phyloP scores from a whole-genome alignment of 1,140 invertebrate genomes.

The Augochlora pura region DNA sequence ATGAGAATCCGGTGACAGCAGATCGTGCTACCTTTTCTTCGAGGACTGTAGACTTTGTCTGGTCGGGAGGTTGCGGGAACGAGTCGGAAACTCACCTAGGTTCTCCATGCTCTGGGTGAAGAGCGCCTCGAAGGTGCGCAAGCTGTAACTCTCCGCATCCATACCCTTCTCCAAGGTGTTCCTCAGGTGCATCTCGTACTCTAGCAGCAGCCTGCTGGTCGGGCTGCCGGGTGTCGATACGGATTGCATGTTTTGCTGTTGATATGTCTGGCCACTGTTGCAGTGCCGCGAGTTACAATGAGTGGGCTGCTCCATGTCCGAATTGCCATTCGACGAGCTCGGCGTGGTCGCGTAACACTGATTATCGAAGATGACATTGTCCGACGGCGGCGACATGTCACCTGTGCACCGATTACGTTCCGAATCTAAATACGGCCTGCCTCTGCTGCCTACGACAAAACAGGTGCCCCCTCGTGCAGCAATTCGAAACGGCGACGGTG shows the following conservation, averaged over 20 bases:
- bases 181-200: constrained; percentile 97
- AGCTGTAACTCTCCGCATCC: constrained; percentile 96
- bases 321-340: constrained; percentile 94
- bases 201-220: constrained; percentile 91
- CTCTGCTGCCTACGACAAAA: constrained; percentile 79
- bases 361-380: constrained; percentile 96
- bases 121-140: constrained; percentile 95
- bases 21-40: no score
- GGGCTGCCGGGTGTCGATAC: constrained; percentile 91
- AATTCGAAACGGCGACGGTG: constrained; percentile 57
- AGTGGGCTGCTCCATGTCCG: constrained; percentile 88
- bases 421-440: constrained; percentile 90
- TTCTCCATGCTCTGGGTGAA: constrained; percentile 97
- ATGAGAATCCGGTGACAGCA: no score
- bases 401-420: constrained; percentile 86
- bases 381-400: constrained; percentile 92
- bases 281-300: constrained; percentile 83
- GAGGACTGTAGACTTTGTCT: neutral
- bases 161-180: constrained; percentile 96
- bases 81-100: constrained; percentile 84
- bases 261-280: constrained; percentile 75
- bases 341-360: constrained; percentile 96
- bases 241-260: constrained; percentile 80
- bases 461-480: constrained; percentile 71
- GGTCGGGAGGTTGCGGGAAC: no score